Base-by-base conservation (phyloP, 2,888 invertebrate species). In the Malacosoma neustria region DNA sequence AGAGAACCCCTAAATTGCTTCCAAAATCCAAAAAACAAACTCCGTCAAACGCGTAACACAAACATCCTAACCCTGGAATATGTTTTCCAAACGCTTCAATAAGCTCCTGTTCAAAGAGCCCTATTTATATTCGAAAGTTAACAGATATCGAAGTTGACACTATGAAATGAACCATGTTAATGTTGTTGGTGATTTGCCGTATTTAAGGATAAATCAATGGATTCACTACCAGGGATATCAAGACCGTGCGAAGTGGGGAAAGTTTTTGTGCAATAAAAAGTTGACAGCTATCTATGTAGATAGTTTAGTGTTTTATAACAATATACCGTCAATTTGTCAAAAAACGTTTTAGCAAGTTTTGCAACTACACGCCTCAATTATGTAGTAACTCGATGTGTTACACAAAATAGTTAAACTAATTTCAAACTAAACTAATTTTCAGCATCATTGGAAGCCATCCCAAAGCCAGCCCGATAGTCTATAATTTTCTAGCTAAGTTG, bases 101-200 rank as follows among this genome's bases (percentile, higher is more conserved):
- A 41, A 45, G 41, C 34, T 36, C 32, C 34, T 35, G 39, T 38
- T 44, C 47, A 47, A 50, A 49, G 44, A 41, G 43, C 40, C 39
- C 33, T 57, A 48, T 54, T 48, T 49, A 48, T 42, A 4, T 37
- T 31, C 12, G 29, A 36, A 35, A 36, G 48, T 55, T 51, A 57
- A 56, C 49, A 62, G 40, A 47, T 46, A 45, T 47, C 45, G 29
- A 35, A 35, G 43, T 48, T 53, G 50, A 51, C 49, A 53, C 35
- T 44, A 22, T 42, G 38, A 45, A 42, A 22, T 42, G 38, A 45
- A 42, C 39, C 38, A 11, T 38, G 12, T 31, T 35, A 35, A 34
- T 35, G 15, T 30, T 42, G 33, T 38, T 39, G 36, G 57, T 55
- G 42, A 49, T 55, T 57, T 56, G 46, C 56, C 54, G n/a, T n/a